Base-by-base conservation (phyloP, 1,140 invertebrate species). In the Heliconius hewitsoni region DNA sequence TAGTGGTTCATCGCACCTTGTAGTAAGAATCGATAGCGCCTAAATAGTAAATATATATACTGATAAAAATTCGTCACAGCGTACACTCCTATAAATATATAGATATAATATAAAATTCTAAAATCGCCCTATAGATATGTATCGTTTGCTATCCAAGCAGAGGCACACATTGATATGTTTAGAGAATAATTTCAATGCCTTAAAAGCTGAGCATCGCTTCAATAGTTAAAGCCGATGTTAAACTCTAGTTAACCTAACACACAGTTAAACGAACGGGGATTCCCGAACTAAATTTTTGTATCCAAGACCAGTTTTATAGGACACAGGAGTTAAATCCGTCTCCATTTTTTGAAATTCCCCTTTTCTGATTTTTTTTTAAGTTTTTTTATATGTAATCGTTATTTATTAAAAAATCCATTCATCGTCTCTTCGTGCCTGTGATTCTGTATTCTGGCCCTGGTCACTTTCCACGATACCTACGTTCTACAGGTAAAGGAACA, bases 151-250 rank as follows among this genome's bases (percentile, higher is more conserved):
- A 92, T 93, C 84, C 79, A 93, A 94, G 93, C 93, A 91, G 91
- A 94, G 93, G 93, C 93, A 94, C 93, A 94, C 90, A 85, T 92
- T 93, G 93, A 94, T 94, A 94, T 94, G 93, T 94, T 89, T 90
- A 87, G 89, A 90, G 88, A 66, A 89, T 87, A 86, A 82, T 83
- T 85, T 77, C 71, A 82, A 84, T 85, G 84, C 86, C 78, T 74
- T 80, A 85, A 82, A 86, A 84, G 80, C 80, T 75, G 87, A 93
- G 90, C 91, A 86, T 85, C 82, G 85, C 90, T 90, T 90, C 83
- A 90, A 90, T 88, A 87, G 84, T 88, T 84, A 92, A 93, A 93
- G 93, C 93, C 82, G 84, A 90, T 84, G 84, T 87, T 85, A 86
- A 84, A 84, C 77, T 87, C 77, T 81, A 82, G 66, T 79, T 79